A percentile compares a stretch with the other conserved stretches of the same genome.
These are phyloP conservation scores for Pipra filicauda DNA, from an alignment of 2,113 vertebrate genomes.

Conservation along the genomic window DNA sequence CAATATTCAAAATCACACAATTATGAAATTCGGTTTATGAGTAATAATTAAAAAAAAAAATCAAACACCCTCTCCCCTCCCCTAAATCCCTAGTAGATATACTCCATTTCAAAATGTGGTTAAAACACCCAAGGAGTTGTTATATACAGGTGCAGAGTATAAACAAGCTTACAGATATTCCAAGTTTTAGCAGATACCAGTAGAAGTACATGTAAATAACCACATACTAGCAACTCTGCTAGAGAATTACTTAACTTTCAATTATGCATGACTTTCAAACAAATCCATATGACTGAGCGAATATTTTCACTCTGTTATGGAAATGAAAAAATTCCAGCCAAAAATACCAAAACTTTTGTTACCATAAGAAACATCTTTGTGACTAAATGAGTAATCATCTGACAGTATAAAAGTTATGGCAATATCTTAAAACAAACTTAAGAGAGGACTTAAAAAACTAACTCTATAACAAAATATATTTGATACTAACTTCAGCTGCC, in stretches of 20 bases:
- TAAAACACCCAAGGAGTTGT: neutral
- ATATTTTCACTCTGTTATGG: neutral
- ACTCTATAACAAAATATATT: neutral
- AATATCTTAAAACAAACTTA: neutral
- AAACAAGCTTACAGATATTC: neutral
- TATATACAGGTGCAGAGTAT: neutral
- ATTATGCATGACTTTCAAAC: neutral
- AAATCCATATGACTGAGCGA: accelerated
- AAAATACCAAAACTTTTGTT: neutral
- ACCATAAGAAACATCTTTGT: neutral
- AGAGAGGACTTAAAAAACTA: neutral
- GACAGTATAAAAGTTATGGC: neutral
- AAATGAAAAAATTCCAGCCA: neutral
- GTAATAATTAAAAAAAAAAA: neutral
- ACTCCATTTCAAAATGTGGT: neutral
- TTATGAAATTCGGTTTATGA: neutral
- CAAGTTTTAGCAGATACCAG: neutral
- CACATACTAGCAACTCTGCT: neutral
- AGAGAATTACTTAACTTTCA: neutral
- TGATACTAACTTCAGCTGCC: neutral
- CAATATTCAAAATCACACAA: neutral
- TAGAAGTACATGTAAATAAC: neutral
- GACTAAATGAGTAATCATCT: neutral
- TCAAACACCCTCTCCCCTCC: neutral
- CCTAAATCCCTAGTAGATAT: neutral